Base-by-base conservation (phyloP, 30 jellyfish, hydroid and myxozoan genomes). In the Haliclystus octoradiatus region DNA sequence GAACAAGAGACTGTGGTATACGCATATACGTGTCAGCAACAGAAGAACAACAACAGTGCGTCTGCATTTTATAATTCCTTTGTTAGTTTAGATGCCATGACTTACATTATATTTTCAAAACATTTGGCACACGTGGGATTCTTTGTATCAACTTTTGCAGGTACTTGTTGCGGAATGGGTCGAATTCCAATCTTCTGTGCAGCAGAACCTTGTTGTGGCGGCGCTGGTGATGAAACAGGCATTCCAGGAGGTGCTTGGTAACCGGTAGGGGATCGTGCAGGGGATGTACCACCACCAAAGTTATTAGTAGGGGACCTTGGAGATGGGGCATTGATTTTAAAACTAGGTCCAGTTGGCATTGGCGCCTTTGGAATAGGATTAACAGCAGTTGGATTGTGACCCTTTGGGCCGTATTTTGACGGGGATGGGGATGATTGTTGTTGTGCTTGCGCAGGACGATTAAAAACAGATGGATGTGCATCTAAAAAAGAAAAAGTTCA, bases 321-420 rank as follows among this genome's bases (percentile, higher is more conserved):
- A 12, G 66, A 52, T 3, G 93, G 94, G 34, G 72, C 34, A 14
- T 80, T 63, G 40, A 72, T 75, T 62, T 73, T 77, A 34, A 84
- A 84, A 51, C 63, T 84, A 0, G 96, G 96, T 3, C 93, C 96
- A 52, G 91, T 35, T 28, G 84, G 84, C 90, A 77, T 73, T 0
- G 93, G 89, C 7, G 96, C 70, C 50, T 77, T 77, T 28, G 96
- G 96, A 9, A 74, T 64, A 7, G 96, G 71, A 50, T 77, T 77
- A 50, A 75, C 91, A 3, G 91, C 47, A 22, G 77, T 63, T 23
- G 35, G 65, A 53, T 68, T 80, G 13, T 70, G 90, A 28, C 84
- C 63, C 0, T 73, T 15, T n/a, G 78, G 27, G 2, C 31, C 23
- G 26, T 52, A 52, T 23, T 28, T 23, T 33, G 61, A 77, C 7